Evolutionary conservation across 2,797 vertebrate species (phyloP), one percentile per base, ranked within the genome.

Genomic region (Notamacropus eugenii): DNA sequence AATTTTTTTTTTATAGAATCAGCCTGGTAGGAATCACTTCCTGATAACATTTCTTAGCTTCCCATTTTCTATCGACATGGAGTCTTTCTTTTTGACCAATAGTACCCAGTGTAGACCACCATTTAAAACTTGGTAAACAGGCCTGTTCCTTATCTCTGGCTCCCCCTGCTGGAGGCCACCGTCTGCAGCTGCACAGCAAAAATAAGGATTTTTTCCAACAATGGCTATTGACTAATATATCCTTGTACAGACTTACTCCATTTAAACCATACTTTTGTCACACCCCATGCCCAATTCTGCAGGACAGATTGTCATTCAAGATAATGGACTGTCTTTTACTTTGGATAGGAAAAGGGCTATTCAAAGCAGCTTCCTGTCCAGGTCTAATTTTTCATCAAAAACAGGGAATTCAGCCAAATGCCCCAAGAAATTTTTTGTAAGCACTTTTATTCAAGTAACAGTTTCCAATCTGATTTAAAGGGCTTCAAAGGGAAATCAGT

Each of bases 141-240:
- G 19, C 29, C 3, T 40, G 4, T 2, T 3, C 55, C 93, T 62
- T 74, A 11, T 8, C 96, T 91, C 55, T 82, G 54, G 96, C 96
- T 24, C 97, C 98, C 95, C 82, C 97, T 98, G 97, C 97, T 97
- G 98, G 96, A 94, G 34, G n/a, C 67, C 62, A 55, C 90, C 14
- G 57, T 6, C 28, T 91, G 95, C 82, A 59, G 67, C 19, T 4
- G 28, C 5, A 11, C 50, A 34, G 92, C 94, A 55, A 95, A 91
- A 50, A 40, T 14, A n/a, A 87, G 90, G 90, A 19, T 6, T 16
- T 28, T 0, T 31, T 29, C 87, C 87, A 94, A 59, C 28, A 0
- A 11, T 2, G 8, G 28, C 54, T 91, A 29, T 95, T 92, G 91
- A 95, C 94, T 92, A 55, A 90, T 55, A 92, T 57, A 4, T 56